Evolutionary conservation across 2,888 invertebrate species (phyloP).

Genomic region (Taphrorychus bicolor): DNA sequence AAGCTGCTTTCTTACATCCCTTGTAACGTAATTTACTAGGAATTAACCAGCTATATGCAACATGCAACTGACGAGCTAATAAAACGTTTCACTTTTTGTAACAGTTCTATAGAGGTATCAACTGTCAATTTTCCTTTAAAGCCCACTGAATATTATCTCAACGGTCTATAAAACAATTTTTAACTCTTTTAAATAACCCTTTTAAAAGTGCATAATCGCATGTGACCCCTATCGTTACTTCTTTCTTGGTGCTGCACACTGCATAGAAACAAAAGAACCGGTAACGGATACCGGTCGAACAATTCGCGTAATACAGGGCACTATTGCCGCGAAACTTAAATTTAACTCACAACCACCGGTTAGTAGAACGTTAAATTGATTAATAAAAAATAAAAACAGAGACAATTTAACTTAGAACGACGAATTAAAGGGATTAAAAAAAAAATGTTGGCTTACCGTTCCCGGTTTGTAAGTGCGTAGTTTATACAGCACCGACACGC

Average conservation of each 20-base stretch:
- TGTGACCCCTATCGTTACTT: neutral
- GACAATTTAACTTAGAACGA: neutral
- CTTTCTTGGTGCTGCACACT: neutral
- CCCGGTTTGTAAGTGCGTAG: slow-evolving; percentile 51
- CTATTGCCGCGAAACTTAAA: neutral
- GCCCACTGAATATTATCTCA: too few species aligned
- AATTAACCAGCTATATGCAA: too few species aligned
- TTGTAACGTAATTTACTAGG: too few species aligned
- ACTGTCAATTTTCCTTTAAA: too few species aligned
- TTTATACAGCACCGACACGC: slow-evolving; percentile 49
- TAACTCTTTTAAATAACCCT: too few species aligned
- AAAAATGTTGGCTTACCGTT: slow-evolving; percentile 46
- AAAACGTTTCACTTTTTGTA: too few species aligned
- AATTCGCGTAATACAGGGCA: neutral
- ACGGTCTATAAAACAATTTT: too few species aligned
- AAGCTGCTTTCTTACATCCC: too few species aligned
- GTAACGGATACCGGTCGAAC: slow-evolving; percentile 1
- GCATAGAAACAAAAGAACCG: slow-evolving; percentile 14
- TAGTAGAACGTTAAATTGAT: neutral
- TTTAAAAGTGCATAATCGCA: neutral
- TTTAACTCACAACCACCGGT: too few species aligned
- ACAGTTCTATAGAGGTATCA: too few species aligned
- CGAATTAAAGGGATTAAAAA: neutral
- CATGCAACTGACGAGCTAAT: too few species aligned
- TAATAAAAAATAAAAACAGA: neutral